Evolutionary conservation across 2,113 vertebrate genomes (phyloP).

Genomic region (Melanotaenia duboulayi): DNA sequence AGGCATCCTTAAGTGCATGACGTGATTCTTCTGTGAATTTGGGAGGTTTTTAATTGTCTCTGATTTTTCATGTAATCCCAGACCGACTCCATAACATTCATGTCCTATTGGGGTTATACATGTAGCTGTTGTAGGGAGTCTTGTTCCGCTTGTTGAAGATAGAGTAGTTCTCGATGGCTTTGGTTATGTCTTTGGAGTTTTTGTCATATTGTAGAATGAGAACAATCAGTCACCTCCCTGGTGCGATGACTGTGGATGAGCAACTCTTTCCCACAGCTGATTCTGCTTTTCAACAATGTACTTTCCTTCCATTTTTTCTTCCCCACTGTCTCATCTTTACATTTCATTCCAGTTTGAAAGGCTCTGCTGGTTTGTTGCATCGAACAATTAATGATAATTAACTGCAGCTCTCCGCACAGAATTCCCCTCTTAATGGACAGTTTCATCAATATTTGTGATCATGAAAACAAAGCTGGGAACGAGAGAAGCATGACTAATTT

Average conservation of each 20-base stretch:
- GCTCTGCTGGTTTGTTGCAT: slow-evolving; percentile 47
- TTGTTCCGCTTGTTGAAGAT: background rate
- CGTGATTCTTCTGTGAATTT: too few species aligned
- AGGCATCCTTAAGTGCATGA: too few species aligned
- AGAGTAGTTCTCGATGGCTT: background rate
- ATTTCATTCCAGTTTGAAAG: slow-evolving; percentile 43
- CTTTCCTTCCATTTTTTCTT: background rate
- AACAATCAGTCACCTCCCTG: background rate
- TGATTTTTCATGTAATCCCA: too few species aligned
- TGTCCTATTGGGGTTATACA: too few species aligned
- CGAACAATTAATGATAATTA: slow-evolving; percentile 51
- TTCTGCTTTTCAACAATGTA: background rate
- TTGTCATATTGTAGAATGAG: too few species aligned
- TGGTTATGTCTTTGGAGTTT: too few species aligned
- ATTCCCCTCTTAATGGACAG: slow-evolving; percentile 48
- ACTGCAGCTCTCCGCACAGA: slow-evolving; percentile 23
- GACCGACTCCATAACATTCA: too few species aligned
- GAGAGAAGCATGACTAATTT: slow-evolving; percentile 48
- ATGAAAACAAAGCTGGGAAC: slow-evolving; percentile 38
- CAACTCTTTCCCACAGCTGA: background rate
- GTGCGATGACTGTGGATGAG: background rate
- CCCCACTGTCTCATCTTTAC: background rate
- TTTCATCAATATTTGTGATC: slow-evolving; percentile 52
- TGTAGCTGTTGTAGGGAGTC: background rate
- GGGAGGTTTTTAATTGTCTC: too few species aligned